Percentiles rank a stretch among this genome's conserved stretches.
Evolutionary conservation across 2,888 invertebrate genomes (phyloP).

Genomic region (Holacanthella duospinosa): DNA sequence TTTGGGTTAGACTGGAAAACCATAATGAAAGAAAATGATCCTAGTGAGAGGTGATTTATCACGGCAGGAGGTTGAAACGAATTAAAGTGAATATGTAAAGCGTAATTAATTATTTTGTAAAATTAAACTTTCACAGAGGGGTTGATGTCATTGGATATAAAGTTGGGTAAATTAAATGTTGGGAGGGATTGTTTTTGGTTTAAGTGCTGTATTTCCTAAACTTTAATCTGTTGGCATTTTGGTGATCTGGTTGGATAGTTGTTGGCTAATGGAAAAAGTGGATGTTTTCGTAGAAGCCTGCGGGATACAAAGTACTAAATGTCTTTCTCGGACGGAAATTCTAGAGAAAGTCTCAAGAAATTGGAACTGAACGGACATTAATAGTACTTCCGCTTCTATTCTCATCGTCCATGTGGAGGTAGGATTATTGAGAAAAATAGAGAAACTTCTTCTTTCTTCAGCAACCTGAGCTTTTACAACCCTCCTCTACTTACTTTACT

Average conservation of each 20-base stretch:
- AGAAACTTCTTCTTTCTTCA: conserved; percentile 2
- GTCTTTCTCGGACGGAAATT: neutral
- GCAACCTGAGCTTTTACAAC: too few species aligned
- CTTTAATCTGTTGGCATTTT: neutral
- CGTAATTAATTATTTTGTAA: conserved; percentile 12
- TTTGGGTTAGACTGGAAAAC: too few species aligned
- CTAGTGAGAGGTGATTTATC: too few species aligned
- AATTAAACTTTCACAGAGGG: neutral
- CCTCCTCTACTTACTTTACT: neutral
- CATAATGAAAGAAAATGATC: too few species aligned
- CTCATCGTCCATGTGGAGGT: neutral
- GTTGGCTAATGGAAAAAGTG: neutral
- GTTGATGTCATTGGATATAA: neutral
- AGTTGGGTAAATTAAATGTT: neutral
- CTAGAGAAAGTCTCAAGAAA: neutral
- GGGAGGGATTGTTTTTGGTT: neutral
- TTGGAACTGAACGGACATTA: conserved; percentile 7
- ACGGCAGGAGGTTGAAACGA: too few species aligned
- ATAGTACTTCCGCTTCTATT: conserved; percentile 1
- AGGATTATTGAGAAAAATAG: conserved; percentile 8
- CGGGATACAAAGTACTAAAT: conserved; percentile 4
- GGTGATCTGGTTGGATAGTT: neutral
- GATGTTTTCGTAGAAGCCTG: neutral
- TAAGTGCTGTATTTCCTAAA: neutral
- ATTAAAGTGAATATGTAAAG: too few species aligned